These are phyloP conservation scores for Natator depressus DNA, from an alignment of 2,113 vertebrate species.

Conservation along the genomic window DNA sequence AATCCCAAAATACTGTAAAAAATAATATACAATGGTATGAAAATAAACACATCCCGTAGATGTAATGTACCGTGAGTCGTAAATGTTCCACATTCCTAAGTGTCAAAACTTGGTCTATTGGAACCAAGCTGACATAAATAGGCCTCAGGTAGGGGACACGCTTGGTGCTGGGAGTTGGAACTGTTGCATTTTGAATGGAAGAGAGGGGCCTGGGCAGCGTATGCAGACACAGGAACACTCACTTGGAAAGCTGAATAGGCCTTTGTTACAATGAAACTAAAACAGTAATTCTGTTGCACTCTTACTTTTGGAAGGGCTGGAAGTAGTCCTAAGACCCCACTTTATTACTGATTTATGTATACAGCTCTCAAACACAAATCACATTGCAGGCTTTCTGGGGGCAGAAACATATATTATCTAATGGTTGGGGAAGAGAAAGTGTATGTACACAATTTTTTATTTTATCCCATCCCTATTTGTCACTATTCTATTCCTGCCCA, in stretches of 20 bases:
- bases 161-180: background rate
- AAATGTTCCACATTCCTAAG: background rate
- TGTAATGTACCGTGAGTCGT: background rate
- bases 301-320: background rate
- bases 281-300: background rate
- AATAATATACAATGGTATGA: background rate
- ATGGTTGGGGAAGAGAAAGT: background rate
- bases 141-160: background rate
- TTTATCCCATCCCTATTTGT: background rate
- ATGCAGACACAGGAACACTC: background rate
- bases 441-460: accelerated
- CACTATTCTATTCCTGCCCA: background rate
- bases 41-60: background rate
- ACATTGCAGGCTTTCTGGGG: background rate
- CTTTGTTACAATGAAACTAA: background rate
- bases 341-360: background rate
- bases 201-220: background rate
- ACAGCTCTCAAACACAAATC: background rate
- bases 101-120: background rate
- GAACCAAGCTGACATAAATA: background rate
- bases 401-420: background rate
- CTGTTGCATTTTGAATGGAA: background rate
- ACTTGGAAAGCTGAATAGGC: background rate
- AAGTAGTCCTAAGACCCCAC: background rate
- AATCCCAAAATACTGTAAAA: background rate